phyloP scores from a whole-genome alignment of 2,113 vertebrate genomes.

The Vombatus ursinus region DNA sequence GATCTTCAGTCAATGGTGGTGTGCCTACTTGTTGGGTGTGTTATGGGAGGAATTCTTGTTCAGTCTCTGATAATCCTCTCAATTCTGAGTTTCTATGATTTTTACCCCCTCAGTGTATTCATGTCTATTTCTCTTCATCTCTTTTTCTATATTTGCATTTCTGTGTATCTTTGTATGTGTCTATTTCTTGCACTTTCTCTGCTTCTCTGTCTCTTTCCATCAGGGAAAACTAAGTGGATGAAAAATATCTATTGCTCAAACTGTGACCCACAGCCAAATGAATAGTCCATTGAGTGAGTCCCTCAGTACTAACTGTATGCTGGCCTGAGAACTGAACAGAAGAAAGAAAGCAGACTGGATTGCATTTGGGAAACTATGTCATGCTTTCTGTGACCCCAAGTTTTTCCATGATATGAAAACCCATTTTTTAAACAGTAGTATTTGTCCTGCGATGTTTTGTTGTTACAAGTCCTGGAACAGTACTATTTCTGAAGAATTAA shows the following conservation, averaged over 20 bases:
- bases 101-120: neutral
- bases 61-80: neutral
- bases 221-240: neutral
- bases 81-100: neutral
- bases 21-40: neutral
- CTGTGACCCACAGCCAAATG: neutral
- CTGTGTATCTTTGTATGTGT: neutral
- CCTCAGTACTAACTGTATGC: neutral
- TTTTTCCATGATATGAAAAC: neutral
- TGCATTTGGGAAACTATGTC: neutral
- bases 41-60: neutral
- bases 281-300: neutral
- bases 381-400: neutral
- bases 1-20: neutral
- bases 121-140: neutral
- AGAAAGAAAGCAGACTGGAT: neutral
- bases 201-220: neutral
- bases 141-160: neutral
- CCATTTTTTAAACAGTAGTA: neutral
- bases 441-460: too few relatives aligned
- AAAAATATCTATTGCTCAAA: neutral
- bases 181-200: neutral
- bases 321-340: neutral
- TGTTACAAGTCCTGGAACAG: neutral
- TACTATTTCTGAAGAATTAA: neutral